Evolutionary conservation across 2,888 invertebrate species (phyloP).

Genomic region (Melangyna quadrimaculata): DNA sequence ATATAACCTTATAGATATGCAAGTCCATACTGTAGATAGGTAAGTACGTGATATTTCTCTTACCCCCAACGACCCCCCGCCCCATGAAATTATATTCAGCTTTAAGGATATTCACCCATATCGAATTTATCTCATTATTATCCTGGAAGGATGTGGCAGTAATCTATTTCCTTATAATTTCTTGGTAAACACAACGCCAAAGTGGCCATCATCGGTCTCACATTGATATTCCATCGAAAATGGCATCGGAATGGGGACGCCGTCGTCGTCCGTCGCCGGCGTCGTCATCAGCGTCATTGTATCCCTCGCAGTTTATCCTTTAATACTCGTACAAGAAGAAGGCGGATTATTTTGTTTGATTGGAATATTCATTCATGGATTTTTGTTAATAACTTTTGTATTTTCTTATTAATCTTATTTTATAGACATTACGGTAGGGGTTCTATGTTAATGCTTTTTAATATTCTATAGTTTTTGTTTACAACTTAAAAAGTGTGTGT

Average conservation of each 20-base stretch:
- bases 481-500: not conserved
- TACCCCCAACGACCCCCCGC: not conserved
- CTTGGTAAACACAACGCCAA: constrained; percentile 62
- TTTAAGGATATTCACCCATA: constrained; percentile 51
- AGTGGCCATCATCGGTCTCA: constrained; percentile 59
- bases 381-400: constrained; percentile 42
- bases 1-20: not conserved
- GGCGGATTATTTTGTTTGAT: constrained; percentile 64
- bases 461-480: not conserved
- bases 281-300: not conserved
- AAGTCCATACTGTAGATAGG: not conserved
- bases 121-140: constrained; percentile 68
- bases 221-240: constrained; percentile 60
- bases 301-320: constrained; percentile 21
- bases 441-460: not conserved
- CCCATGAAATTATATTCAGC: not conserved
- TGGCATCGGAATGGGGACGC: not conserved
- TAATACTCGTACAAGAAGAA: constrained; percentile 24
- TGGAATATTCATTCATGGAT: constrained; percentile 50
- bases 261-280: not conserved
- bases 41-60: not conserved
- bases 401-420: constrained; percentile 20
- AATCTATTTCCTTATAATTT: constrained; percentile 70
- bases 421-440: not conserved
- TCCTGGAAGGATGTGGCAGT: constrained; percentile 66